A percentile compares a stretch with the other conserved stretches of the same genome.
Evolutionary conservation across 2,113 vertebrate species (phyloP).

Genomic region (Hystrix brachyura): DNA sequence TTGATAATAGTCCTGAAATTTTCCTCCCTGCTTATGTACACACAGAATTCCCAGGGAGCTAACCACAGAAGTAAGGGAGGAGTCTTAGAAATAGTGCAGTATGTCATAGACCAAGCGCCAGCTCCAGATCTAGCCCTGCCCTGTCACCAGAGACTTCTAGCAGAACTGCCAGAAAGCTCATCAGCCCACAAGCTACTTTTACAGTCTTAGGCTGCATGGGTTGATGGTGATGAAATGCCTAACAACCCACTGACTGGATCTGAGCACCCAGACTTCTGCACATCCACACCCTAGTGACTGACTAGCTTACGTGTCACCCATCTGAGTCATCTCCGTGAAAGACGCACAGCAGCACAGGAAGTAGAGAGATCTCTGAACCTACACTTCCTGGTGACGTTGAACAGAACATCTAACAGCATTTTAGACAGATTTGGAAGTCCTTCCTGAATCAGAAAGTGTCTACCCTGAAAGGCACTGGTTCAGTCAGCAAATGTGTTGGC

Average conservation of each 20-base stretch:
- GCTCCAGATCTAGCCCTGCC: neutral
- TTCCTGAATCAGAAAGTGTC: neutral
- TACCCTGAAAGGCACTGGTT: neutral
- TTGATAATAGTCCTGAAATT: neutral
- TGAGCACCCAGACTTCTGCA: neutral
- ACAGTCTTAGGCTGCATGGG: neutral
- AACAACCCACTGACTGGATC: neutral
- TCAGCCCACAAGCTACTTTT: constrained; percentile 26
- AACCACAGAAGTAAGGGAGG: constrained; percentile 46
- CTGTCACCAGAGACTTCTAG: neutral
- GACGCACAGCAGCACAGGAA: neutral
- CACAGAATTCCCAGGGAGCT: constrained; percentile 57
- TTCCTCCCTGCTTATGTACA: constrained; percentile 39
- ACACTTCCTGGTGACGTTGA: neutral
- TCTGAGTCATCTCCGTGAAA: constrained; percentile 67
- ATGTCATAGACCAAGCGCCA: neutral
- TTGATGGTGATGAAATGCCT: constrained; percentile 44
- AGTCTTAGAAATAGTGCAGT: neutral
- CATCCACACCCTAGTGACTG: constrained; percentile 64
- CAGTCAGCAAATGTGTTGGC: neutral
- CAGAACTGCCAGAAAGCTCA: neutral
- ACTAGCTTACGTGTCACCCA: constrained; percentile 10
- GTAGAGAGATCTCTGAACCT: neutral
- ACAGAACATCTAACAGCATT: neutral
- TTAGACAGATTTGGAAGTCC: neutral